Base-by-base conservation (phyloP, 2,888 invertebrate genomes). In the Stenotaenia linearis region DNA sequence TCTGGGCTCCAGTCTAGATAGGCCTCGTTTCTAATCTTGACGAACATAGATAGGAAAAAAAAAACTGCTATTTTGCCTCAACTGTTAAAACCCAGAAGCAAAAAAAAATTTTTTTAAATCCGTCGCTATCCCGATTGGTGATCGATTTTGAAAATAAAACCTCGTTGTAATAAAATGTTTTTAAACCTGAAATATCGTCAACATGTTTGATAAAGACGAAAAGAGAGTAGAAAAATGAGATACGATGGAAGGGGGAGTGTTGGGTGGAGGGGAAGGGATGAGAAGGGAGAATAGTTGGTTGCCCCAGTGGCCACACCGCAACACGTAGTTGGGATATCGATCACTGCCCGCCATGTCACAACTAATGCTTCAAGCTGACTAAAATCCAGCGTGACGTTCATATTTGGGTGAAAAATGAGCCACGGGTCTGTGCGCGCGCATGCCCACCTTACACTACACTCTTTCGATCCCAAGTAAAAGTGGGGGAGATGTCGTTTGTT, bases 351-450 rank as follows among this genome's bases (percentile, higher is more conserved):
- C 37, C 75, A 75, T 75, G 75, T 75, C 75, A 75, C 75, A 75
- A 75, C 75, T 75, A 75, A 37, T 37, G 75, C 75, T 37, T 75
- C 75, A 75, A 75, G 35, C 37, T 37, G 75, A 75, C 40, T 40
- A 77, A 77, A 77, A 77, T 77, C 77, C 32, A 77, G 77, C 37
- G 28, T 77, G 45, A 77, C 77, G 77, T 77, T 77, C 77, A 77
- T 37, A 77, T 77, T 45, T 45, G 37, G 77, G 45, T 77, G 77
- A 77, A 77, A 77, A 77, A 77, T 77, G 77, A 77, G 75, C 32
- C 37, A 75, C 75, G 75, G 75, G 75, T 75, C 75, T 75, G 18
- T 37, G 75, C 32, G 21, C 75, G 75, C 75, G 75, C 75, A 56
- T 9, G 28, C 7, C 15, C 25, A 21, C n/a, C 75, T 30, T 7